Base-by-base conservation (phyloP, 1,140 invertebrate species). In the Galleria mellonella region DNA sequence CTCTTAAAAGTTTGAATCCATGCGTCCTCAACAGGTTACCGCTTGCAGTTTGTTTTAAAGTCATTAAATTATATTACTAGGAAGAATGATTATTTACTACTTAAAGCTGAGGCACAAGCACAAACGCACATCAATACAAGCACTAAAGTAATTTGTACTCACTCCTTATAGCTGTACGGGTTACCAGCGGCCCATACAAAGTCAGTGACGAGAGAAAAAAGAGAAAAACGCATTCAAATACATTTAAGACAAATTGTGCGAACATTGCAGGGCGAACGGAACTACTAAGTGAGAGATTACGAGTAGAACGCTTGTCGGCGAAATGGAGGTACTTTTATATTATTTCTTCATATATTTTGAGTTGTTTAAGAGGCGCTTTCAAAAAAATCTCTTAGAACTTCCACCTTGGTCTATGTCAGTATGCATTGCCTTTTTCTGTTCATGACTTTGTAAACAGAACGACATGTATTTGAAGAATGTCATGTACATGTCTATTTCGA, bases 201-300 rank as follows among this genome's bases (percentile, higher is more conserved):
- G 86, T 86, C 85, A 86, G 84, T 83, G 85, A 86, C 79, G 81
- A 85, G 77, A 85, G 82, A 84, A 85, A 87, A 87, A 87, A 87
- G 81, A 85, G 81, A 85, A 87, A 87, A 87, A 86, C 84, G 86
- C 84, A 87, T 87, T 87, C 84, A 87, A 86, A 79, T 86, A 87
- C 76, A 86, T 82, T 86, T 84, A 83, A 83, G 82, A 86, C 72
- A 87, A 85, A 79, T 85, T 81, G 82, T 85, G 82, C 82, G 73
- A 79, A 83, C 78, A 85, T 83, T 85, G 82, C 82, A 82, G 81
- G 81, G 81, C 81, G 81, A 85, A 85, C 81, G 81, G 81, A 83
- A 83, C 81, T 82, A 84, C 82, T 74, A 68, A 85, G 82, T 85
- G 82, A 85, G 82, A 85, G 82, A 85, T 82, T 72, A 83, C 82